A percentile compares a stretch with the other conserved stretches of the same genome.
phyloP scores from a whole-genome alignment of 2,113 vertebrate species.

The Empidonax traillii region DNA sequence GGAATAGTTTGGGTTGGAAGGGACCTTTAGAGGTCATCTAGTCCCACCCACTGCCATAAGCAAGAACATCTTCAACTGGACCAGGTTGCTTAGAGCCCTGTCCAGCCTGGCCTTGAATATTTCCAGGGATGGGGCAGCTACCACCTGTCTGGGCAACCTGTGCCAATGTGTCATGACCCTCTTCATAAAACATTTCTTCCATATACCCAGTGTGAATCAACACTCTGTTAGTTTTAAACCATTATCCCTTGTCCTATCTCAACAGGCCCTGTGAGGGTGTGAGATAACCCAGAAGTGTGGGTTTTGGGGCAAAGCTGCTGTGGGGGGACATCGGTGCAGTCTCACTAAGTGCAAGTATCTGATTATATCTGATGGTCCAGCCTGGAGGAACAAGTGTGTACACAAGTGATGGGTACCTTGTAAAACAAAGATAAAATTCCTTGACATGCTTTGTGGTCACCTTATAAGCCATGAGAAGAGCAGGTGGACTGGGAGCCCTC shows the following conservation, averaged over 20 bases:
- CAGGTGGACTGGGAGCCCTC: neutral
- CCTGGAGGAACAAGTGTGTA: neutral
- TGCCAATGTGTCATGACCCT: neutral
- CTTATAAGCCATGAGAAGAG: neutral
- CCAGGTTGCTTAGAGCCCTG: neutral
- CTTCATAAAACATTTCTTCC: neutral
- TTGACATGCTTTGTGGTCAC: neutral
- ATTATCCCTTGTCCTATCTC: rapidly evolving
- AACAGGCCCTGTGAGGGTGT: neutral
- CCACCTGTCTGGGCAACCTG: neutral
- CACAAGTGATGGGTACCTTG: neutral
- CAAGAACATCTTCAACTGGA: neutral
- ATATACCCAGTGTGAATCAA: neutral
- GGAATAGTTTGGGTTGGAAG: neutral
- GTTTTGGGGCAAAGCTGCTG: neutral
- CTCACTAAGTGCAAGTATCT: rapidly evolving
- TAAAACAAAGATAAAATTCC: neutral
- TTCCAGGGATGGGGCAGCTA: neutral
- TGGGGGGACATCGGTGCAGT: neutral
- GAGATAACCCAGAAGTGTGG: neutral
- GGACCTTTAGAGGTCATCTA: neutral
- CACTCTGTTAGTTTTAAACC: neutral
- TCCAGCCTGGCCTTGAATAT: neutral
- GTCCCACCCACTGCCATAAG: neutral
- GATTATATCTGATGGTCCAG: neutral